Base-by-base conservation (phyloP, 2,888 invertebrate genomes). In the Dicycla oo region DNA sequence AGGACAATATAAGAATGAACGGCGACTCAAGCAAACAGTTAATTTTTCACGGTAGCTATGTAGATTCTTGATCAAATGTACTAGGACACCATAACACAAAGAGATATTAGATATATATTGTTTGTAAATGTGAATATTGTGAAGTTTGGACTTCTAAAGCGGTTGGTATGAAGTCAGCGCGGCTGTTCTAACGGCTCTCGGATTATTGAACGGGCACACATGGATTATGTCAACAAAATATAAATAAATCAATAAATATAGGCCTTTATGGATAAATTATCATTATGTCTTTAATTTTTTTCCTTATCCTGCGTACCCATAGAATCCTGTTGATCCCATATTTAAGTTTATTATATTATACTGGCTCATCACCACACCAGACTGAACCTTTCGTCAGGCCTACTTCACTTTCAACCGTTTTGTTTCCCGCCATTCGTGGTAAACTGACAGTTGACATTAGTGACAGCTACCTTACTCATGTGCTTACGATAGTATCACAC, bases 201-300 rank as follows among this genome's bases (percentile, higher is more conserved):
- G 65, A 76, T 20, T 40, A 67, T 70, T 62, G 43, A 75, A 71
- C 81, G 90, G 91, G 89, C 90, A 90, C 89, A 87, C 80, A 89
- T 77, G 90, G 89, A 89, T 81, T 85, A 91, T 91, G 91, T 91
- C 91, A 83, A 89, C 89, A 89, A 88, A 88, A 87, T 85, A 89
- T 88, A 90, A 91, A 93, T 90, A 91, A 91, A 92, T 91, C 87
- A 91, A 92, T 93, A 91, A 93, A 93, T 92, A 94, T 94, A 94
- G 93, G 93, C 93, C 93, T 93, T 92, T 93, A 93, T 87, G 91
- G 93, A 93, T 93, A 92, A 90, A 89, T 89, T 92, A 91, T 90
- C 82, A 75, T 79, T 71, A 69, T 11, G 79, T 2, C 66, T 82
- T 78, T 81, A 56, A 58, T 78, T 82, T 78, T n/a, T 23, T 3